Percentiles rank a stretch among this genome's conserved stretches.
phyloP scores from a whole-genome alignment of 2,888 invertebrate genomes.

The Acleris cristana region DNA sequence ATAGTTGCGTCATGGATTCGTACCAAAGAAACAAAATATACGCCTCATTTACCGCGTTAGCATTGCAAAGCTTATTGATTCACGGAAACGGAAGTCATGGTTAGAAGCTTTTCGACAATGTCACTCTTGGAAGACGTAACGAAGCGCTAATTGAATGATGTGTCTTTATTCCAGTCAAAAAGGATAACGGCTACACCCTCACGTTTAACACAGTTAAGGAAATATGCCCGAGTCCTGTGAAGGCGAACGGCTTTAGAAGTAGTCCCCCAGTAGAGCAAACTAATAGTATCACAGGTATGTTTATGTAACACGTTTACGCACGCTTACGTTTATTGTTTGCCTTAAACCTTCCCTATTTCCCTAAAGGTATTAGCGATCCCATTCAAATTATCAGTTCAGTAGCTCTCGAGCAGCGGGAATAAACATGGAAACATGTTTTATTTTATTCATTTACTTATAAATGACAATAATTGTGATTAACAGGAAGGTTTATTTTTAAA shows the following conservation, averaged over 20 bases:
- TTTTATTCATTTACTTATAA: no score
- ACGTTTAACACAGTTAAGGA: slow-evolving; percentile 79
- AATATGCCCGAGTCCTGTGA: slow-evolving; percentile 79
- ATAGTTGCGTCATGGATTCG: neutral
- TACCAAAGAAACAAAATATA: neutral
- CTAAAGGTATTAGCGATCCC: no score
- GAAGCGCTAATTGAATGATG: slow-evolving; percentile 6
- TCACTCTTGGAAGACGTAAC: no score
- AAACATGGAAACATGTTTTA: no score
- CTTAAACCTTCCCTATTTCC: no score
- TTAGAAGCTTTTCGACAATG: neutral
- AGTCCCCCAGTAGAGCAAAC: slow-evolving; percentile 77
- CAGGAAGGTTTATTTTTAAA: no score
- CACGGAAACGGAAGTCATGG: neutral
- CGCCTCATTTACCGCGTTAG: no score
- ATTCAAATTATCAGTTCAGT: no score
- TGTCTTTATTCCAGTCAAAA: slow-evolving; percentile 69
- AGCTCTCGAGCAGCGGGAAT: no score
- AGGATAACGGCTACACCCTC: slow-evolving; percentile 80
- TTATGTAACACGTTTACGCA: neutral
- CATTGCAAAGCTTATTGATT: neutral
- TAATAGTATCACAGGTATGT: slow-evolving; percentile 71
- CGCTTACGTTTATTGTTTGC: no score
- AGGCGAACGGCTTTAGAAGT: slow-evolving; percentile 78
- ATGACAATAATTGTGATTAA: no score